Conservation (phyloP, 1,140 invertebrate genomes). For the Ridgeia piscesae region DNA sequence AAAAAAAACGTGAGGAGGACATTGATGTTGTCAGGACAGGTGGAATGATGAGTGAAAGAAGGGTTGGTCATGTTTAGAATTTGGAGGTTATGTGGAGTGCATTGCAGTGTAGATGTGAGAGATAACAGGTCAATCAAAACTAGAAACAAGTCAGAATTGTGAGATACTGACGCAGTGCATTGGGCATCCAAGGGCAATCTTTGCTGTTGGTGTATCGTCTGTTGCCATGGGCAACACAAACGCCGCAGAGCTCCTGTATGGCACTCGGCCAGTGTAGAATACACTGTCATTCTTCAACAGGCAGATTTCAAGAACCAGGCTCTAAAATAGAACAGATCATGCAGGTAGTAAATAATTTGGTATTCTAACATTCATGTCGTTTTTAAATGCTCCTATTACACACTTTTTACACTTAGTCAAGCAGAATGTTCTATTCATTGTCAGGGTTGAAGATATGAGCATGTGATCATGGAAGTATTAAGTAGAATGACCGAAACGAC, state of each 20-base stretch:
- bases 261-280: conserved; percentile 8
- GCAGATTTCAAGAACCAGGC: not conserved
- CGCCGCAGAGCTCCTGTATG: not conserved
- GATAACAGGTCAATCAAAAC: not conserved
- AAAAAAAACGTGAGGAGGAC: too few species aligned
- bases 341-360: not conserved
- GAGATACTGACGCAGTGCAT: not conserved
- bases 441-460: too few species aligned
- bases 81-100: too few species aligned
- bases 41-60: too few species aligned
- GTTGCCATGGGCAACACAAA: not conserved
- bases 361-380: not conserved
- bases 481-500: too few species aligned
- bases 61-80: too few species aligned
- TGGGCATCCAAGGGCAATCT: not conserved
- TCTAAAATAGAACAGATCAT: not conserved
- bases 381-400: too few species aligned
- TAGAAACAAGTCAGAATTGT: not conserved
- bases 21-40: too few species aligned
- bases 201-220: not conserved
- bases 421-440: too few species aligned
- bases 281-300: conserved; percentile 7
- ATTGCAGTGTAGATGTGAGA: too few species aligned
- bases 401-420: too few species aligned
- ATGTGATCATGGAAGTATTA: too few species aligned